Conservation (phyloP, 92 coral and sea anemone species). For the Phymanthus crucifer region DNA sequence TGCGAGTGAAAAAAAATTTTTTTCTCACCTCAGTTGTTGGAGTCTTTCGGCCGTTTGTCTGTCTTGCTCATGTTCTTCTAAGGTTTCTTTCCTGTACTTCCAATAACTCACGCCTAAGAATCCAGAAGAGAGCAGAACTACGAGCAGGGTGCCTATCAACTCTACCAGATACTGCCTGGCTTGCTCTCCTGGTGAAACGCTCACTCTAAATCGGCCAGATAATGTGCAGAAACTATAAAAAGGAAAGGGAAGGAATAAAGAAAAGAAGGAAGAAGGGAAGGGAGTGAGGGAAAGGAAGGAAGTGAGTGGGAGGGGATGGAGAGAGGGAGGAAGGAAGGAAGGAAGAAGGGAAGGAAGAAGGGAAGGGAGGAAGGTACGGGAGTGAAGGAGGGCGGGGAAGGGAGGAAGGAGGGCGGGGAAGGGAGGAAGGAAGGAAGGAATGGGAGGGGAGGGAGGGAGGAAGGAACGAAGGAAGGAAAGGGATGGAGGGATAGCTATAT, state of each 20-base stretch:
- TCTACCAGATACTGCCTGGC: slow-evolving; percentile 50
- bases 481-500: no score
- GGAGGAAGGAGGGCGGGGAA: no score
- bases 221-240: slow-evolving; percentile 66
- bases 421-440: no score
- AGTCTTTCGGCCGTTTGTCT: slow-evolving; percentile 66
- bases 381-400: no score
- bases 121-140: slow-evolving; percentile 43
- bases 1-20: no score
- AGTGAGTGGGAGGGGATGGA: not conserved
- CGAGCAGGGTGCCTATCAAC: slow-evolving; percentile 50
- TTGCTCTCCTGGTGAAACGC: slow-evolving; percentile 42
- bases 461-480: no score
- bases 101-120: slow-evolving; percentile 62
- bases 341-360: not conserved
- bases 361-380: no score
- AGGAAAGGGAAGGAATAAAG: not conserved
- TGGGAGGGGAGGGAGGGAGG: no score
- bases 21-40: slow-evolving; percentile 69
- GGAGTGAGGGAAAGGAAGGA: not conserved
- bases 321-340: not conserved
- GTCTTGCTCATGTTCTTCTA: slow-evolving; percentile 66
- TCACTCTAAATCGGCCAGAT: slow-evolving; percentile 62
- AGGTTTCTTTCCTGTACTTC: slow-evolving; percentile 62
- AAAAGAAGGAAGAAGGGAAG: not conserved